Evolutionary conservation across 2,113 vertebrate genomes (phyloP).

Genomic region (Prolemur simus): DNA sequence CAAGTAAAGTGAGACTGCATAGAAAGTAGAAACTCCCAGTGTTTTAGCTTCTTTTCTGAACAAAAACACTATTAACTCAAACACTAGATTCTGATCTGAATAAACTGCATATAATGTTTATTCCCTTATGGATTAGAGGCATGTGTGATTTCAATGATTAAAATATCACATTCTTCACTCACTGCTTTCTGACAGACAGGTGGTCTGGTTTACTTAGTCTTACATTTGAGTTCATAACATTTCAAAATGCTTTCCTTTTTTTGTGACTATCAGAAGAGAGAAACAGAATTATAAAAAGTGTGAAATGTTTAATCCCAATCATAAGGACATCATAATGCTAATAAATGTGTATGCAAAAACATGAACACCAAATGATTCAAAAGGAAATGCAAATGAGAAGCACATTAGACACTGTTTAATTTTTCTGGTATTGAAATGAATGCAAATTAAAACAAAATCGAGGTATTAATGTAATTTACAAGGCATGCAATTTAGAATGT

Average conservation of each 20-base stretch:
- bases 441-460: constrained; percentile 15
- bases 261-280: background rate
- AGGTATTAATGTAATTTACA: background rate
- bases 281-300: background rate
- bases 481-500: background rate
- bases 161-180: background rate
- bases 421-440: background rate
- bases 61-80: background rate
- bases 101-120: background rate
- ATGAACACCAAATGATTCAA: background rate
- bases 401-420: background rate
- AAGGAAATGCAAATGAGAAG: background rate
- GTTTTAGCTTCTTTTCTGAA: constrained; percentile 20
- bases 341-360: background rate
- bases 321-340: background rate
- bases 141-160: constrained; percentile 26
- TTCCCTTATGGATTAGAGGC: background rate
- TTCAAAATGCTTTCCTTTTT: constrained; percentile 51
- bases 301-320: background rate
- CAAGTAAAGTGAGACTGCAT: constrained; percentile 60
- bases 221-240: constrained; percentile 34
- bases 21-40: constrained; percentile 63
- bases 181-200: constrained; percentile 2
- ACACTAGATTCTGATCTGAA: background rate
- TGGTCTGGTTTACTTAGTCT: background rate